Evolutionary conservation across 1,140 invertebrate genomes (phyloP).

Genomic region (Drosophila seguyi): DNA sequence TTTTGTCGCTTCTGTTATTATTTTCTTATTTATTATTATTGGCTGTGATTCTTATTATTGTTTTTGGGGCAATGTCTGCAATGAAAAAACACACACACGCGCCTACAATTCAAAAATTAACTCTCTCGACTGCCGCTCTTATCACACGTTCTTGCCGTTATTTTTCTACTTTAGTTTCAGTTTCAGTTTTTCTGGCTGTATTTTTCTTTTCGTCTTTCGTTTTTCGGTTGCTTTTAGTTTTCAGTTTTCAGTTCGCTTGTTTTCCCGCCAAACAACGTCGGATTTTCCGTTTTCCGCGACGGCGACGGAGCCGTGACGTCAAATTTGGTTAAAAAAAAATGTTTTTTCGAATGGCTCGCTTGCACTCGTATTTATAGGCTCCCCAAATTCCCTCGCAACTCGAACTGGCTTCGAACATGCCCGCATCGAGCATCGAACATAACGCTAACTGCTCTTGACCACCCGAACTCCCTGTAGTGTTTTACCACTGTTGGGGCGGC

Average conservation of each 20-base stretch:
- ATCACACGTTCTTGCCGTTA: constrained; percentile 58
- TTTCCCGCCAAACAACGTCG: constrained; percentile 32
- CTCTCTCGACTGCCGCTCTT: constrained; percentile 55
- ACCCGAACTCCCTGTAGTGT: not conserved
- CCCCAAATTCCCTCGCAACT: not conserved
- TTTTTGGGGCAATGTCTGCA: constrained; percentile 28
- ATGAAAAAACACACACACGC: constrained; percentile 22
- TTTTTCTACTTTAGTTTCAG: constrained; percentile 7
- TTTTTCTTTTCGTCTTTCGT: constrained; percentile 4
- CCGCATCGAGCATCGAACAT: constrained; percentile 11
- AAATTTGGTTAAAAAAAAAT: constrained; percentile 4
- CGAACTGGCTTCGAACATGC: constrained; percentile 2
- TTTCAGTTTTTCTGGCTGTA: constrained; percentile 5
- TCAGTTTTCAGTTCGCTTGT: constrained; percentile 2
- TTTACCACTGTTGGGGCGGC: constrained; percentile 5
- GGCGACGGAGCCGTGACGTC: constrained; percentile 3
- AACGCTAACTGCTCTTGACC: constrained; percentile 2
- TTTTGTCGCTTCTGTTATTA: constrained; percentile 26
- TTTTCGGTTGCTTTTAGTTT: constrained; percentile 11
- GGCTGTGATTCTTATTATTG: constrained; percentile 11
- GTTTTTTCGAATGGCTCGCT: constrained; percentile 8
- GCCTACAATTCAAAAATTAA: constrained; percentile 63
- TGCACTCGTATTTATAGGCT: constrained; percentile 20
- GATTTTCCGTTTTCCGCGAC: constrained; percentile 36
- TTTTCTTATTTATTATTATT: constrained; percentile 31